Conservation (phyloP, 2,888 invertebrate genomes). For the Luperina testacea region DNA sequence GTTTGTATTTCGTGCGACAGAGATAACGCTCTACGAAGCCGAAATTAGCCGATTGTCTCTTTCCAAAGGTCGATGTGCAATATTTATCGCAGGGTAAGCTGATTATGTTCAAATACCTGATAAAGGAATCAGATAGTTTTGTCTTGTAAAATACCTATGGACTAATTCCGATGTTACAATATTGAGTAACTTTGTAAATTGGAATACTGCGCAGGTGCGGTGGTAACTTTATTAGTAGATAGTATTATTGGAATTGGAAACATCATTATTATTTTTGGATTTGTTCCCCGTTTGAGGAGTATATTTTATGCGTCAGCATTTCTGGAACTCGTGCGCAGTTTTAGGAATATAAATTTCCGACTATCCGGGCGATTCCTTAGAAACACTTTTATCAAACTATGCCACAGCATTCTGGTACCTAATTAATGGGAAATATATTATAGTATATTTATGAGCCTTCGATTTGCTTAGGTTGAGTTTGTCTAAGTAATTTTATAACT, state of each 20-base stretch:
- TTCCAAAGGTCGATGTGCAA: too few species aligned
- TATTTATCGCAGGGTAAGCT: too few species aligned
- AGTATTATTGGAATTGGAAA: constrained; percentile 15
- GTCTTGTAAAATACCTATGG: not conserved
- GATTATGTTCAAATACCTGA: too few species aligned
- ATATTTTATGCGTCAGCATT: constrained; percentile 22
- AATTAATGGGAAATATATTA: not conserved
- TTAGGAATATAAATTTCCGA: constrained; percentile 4
- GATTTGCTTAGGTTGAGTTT: not conserved
- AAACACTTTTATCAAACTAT: not conserved
- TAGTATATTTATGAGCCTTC: not conserved
- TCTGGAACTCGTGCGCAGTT: constrained; percentile 5
- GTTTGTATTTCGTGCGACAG: too few species aligned
- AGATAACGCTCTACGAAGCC: too few species aligned
- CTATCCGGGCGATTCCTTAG: not conserved
- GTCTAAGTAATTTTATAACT: not conserved
- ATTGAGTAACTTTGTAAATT: not conserved
- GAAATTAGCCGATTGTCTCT: too few species aligned
- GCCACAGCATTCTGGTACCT: not conserved
- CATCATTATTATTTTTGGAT: not conserved
- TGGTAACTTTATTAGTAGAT: not conserved
- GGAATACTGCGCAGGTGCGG: constrained; percentile 38
- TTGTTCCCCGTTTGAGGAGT: not conserved
- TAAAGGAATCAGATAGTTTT: too few species aligned
- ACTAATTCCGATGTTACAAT: constrained; percentile 8